These are phyloP conservation scores for Candoia aspera DNA, from an alignment of 2,113 vertebrate species.

Conservation along the genomic window DNA sequence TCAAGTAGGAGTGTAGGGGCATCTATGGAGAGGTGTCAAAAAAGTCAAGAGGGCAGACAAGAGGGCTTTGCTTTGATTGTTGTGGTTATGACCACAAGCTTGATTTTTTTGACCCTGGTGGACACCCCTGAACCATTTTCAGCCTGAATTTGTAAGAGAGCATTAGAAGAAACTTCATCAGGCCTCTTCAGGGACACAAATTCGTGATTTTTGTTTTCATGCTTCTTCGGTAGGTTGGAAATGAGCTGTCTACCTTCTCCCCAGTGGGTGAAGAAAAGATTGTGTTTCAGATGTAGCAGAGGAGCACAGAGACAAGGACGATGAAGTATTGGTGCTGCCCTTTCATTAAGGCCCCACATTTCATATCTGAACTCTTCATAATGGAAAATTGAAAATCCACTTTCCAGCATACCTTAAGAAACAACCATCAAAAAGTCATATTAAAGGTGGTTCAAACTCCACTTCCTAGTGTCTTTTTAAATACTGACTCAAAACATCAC, in stretches of 20 bases:
- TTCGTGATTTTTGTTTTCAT: background rate
- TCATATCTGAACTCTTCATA: background rate
- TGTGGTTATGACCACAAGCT: too few relatives aligned
- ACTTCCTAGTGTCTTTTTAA: background rate
- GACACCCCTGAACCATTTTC: background rate
- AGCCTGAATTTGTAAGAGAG: background rate
- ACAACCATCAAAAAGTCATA: background rate
- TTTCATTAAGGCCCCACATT: background rate
- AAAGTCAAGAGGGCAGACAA: too few relatives aligned
- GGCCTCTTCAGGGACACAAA: background rate
- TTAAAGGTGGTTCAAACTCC: background rate
- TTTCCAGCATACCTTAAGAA: background rate
- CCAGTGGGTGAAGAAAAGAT: background rate
- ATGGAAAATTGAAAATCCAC: background rate
- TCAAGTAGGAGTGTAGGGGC: background rate
- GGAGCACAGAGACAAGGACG: background rate
- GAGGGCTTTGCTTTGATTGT: too few relatives aligned
- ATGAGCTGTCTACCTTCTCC: background rate
- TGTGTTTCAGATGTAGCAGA: background rate
- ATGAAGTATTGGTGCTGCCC: background rate
- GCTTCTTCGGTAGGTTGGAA: background rate
- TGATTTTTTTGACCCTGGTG: too few relatives aligned
- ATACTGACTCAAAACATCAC: background rate
- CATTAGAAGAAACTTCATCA: background rate
- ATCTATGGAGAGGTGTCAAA: too few relatives aligned